phyloP scores from a whole-genome alignment of 2,888 invertebrate species.

The Glomeris marginata region DNA sequence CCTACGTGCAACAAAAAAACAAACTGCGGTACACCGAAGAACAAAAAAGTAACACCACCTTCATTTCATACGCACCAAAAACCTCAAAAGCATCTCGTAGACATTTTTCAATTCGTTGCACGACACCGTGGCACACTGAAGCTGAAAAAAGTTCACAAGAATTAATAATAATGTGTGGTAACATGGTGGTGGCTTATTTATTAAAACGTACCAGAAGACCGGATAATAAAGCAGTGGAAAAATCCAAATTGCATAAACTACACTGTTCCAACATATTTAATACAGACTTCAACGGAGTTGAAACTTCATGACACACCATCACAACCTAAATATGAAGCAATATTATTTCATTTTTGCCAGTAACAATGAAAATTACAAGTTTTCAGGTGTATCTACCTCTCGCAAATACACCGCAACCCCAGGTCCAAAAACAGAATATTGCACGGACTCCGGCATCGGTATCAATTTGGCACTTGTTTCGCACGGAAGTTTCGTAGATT shows the following conservation, averaged over 20 bases:
- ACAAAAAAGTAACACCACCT: background rate
- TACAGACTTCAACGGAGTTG: constrained; percentile 21
- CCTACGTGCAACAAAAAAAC: constrained; percentile 12
- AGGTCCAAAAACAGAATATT: constrained; percentile 17
- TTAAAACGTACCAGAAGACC: constrained; percentile 28
- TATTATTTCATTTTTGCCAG: background rate
- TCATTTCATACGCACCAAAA: constrained; percentile 27
- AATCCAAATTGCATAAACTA: constrained; percentile 27
- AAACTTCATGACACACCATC: constrained; percentile 28
- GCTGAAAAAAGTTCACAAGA: constrained; percentile 23
- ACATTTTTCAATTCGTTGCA: constrained; percentile 33
- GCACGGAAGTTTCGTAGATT: no score
- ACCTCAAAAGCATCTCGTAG: constrained; percentile 28
- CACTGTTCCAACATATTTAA: constrained; percentile 30
- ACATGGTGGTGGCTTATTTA: background rate
- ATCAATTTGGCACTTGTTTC: no score
- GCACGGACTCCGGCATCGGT: background rate
- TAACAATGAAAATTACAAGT: background rate
- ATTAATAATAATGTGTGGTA: no score
- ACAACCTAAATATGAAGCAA: constrained; percentile 28
- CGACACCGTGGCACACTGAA: constrained; percentile 30
- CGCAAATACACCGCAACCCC: constrained; percentile 24
- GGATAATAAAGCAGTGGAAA: constrained; percentile 27
- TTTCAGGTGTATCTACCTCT: constrained; percentile 21
- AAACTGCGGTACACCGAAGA: constrained; percentile 16